phyloP scores from a whole-genome alignment of 2,113 vertebrate genomes.

The Puma concolor region DNA sequence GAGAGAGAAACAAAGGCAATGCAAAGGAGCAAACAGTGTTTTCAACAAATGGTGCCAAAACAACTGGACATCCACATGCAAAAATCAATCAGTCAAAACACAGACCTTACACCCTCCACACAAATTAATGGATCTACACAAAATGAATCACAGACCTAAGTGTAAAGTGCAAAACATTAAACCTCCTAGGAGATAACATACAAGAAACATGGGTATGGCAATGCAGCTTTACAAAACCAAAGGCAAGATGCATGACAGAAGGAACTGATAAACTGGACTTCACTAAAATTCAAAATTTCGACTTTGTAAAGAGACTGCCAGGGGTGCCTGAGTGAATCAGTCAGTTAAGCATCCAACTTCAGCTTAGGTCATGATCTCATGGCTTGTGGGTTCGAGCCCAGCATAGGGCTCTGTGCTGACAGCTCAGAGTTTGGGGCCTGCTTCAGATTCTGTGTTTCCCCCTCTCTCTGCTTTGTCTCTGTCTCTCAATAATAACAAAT shows the following conservation, averaged over 20 bases:
- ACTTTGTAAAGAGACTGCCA: neutral
- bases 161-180: neutral
- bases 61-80: neutral
- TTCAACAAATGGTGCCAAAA: neutral
- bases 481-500: no score
- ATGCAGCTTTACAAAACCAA: neutral
- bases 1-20: neutral
- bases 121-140: neutral
- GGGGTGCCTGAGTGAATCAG: neutral
- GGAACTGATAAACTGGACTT: neutral
- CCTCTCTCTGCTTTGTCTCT: no score
- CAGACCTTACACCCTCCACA: neutral
- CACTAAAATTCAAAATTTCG: neutral
- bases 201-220: neutral
- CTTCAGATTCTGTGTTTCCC: no score
- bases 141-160: neutral
- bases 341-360: no score
- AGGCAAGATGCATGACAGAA: neutral
- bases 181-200: neutral
- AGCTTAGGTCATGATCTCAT: no score
- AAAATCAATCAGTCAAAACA: neutral
- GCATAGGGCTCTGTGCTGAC: no score
- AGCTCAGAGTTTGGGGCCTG: no score
- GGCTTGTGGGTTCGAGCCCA: no score
- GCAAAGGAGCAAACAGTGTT: neutral